Evolutionary conservation across 2,797 vertebrate species (phyloP).

Genomic region (Cheirogaleus major): DNA sequence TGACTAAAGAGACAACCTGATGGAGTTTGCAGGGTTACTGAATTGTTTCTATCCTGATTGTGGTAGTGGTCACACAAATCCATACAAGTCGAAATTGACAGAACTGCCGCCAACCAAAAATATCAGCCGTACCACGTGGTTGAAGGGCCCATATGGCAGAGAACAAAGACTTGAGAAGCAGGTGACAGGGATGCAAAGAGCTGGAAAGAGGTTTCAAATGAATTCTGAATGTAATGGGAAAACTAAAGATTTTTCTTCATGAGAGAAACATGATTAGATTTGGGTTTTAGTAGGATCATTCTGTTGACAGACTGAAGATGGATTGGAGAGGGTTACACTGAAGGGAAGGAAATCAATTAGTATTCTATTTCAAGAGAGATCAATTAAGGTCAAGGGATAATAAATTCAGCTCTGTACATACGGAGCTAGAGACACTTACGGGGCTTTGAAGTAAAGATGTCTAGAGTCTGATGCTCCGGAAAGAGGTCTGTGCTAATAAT

Average conservation of each 20-base stretch:
- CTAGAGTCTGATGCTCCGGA: background rate
- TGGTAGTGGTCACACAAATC: background rate
- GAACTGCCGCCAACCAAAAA: background rate
- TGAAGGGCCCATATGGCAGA: background rate
- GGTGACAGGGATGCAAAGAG: accelerated
- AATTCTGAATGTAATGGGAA: background rate
- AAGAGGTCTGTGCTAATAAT: background rate
- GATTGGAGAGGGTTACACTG: background rate
- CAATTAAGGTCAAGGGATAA: slow-evolving; percentile 10
- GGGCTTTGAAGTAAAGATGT: background rate
- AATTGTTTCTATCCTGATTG: background rate
- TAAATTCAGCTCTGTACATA: background rate
- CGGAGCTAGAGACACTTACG: background rate
- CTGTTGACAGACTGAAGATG: background rate
- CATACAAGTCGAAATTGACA: accelerated
- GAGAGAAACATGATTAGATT: background rate
- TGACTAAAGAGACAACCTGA: accelerated
- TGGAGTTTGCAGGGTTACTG: too few relatives aligned
- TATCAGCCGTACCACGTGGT: background rate
- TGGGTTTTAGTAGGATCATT: background rate
- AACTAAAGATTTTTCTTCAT: background rate
- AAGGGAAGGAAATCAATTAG: slow-evolving; percentile 10
- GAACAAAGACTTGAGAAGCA: background rate
- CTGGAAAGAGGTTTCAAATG: background rate
- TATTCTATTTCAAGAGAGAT: background rate